Evolutionary conservation across 2,888 invertebrate species (phyloP).

Genomic region (Cabera pusaria): DNA sequence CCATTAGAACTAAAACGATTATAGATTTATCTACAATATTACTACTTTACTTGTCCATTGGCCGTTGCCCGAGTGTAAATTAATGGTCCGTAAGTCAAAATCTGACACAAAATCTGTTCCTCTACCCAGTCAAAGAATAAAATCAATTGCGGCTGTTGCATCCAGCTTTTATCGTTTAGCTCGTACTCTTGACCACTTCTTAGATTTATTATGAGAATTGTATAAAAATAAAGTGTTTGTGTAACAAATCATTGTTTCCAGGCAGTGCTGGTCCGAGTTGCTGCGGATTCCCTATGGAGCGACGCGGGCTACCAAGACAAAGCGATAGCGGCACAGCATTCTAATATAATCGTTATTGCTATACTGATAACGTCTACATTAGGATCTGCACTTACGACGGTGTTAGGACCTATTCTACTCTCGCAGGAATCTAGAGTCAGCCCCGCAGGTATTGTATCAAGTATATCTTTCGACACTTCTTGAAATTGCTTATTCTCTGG

Average conservation of each 20-base stretch:
- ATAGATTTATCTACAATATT: too few species aligned
- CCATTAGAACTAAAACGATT: too few species aligned
- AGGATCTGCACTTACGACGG: conserved; percentile 65
- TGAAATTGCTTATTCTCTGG: too few species aligned
- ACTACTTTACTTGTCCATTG: too few species aligned
- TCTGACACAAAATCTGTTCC: too few species aligned
- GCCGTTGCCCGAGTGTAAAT: too few species aligned
- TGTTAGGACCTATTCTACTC: conserved; percentile 68
- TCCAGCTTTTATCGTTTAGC: too few species aligned
- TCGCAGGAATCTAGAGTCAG: conserved; percentile 62
- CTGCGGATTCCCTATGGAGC: conserved; percentile 66
- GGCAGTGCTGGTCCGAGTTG: conserved; percentile 74
- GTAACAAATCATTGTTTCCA: conserved; percentile 45
- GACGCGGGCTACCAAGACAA: conserved; percentile 58
- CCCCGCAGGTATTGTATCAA: conserved; percentile 71
- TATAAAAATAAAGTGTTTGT: conserved; percentile 1
- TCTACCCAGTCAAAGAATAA: too few species aligned
- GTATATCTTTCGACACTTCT: too few species aligned
- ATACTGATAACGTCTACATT: conserved; percentile 68
- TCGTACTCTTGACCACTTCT: too few species aligned
- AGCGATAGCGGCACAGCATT: conserved; percentile 62
- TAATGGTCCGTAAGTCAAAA: too few species aligned
- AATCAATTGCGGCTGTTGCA: too few species aligned
- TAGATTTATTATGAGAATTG: not conserved
- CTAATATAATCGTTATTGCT: conserved; percentile 76